Percentiles rank a stretch among this genome's conserved stretches.
Conservation (phyloP, 2,113 vertebrate genomes). For the Dicrurus megarhynchus region DNA sequence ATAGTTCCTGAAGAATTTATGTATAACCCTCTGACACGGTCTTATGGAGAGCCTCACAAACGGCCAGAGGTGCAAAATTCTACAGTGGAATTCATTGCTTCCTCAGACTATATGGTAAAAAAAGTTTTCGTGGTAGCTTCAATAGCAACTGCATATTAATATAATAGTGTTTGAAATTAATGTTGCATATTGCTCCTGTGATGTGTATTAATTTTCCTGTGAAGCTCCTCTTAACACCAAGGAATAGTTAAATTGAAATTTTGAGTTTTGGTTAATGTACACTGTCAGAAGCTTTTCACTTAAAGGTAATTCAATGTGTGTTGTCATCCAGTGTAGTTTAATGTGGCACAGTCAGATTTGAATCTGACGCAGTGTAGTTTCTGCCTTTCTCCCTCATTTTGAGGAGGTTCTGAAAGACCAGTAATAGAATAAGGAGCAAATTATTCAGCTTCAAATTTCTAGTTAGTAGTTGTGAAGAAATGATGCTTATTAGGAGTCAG, state of each 20-base stretch:
- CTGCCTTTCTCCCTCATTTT: neutral
- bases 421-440: neutral
- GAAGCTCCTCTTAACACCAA: neutral
- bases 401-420: neutral
- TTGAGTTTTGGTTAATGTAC: neutral
- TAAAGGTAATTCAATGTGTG: neutral
- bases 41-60: constrained; percentile 95
- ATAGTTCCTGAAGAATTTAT: constrained; percentile 98
- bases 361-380: neutral
- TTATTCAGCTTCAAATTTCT: neutral
- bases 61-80: constrained; percentile 95
- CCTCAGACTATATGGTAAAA: constrained; percentile 97
- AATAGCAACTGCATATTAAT: neutral
- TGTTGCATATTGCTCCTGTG: neutral
- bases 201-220: neutral
- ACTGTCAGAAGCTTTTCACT: neutral
- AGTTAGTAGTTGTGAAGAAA: neutral
- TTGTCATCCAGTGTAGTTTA: neutral
- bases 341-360: neutral
- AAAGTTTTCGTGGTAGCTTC: neutral
- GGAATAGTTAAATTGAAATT: neutral
- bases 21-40: constrained; percentile 95
- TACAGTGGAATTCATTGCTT: constrained; percentile 97
- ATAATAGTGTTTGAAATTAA: neutral
- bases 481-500: neutral